Conservation (phyloP, 2,113 vertebrate genomes). For the Panthera tigris region DNA sequence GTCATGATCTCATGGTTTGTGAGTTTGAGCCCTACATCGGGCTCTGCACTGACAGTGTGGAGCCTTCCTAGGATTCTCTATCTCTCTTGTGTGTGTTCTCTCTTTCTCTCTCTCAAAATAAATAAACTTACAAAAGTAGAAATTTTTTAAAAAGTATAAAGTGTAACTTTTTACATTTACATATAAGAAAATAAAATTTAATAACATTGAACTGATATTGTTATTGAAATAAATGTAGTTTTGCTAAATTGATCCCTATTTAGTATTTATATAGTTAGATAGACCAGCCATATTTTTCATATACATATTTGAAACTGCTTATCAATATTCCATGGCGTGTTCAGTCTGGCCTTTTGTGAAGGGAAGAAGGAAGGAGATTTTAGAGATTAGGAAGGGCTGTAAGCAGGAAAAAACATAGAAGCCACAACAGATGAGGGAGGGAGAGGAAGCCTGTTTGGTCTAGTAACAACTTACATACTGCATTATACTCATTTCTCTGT, state of each 20-base stretch:
- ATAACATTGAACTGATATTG: background rate
- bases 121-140: background rate
- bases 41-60: too few species aligned
- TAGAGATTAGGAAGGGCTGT: background rate
- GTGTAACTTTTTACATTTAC: background rate
- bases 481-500: background rate
- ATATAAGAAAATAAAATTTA: background rate
- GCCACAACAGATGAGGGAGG: background rate
- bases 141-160: background rate
- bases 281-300: background rate
- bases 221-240: constrained; percentile 34
- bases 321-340: background rate
- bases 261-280: background rate
- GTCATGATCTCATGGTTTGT: too few species aligned
- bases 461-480: background rate
- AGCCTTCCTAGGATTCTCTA: too few species aligned
- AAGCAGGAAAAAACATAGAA: background rate
- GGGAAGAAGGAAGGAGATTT: background rate
- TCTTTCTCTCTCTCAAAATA: too few species aligned
- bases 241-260: background rate
- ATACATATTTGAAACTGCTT: background rate
- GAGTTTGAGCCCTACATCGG: too few species aligned
- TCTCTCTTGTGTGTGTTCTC: too few species aligned
- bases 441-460: background rate
- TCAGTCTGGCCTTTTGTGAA: background rate